phyloP scores from a whole-genome alignment of 2,888 invertebrate genomes.

The Heliconius aoede region DNA sequence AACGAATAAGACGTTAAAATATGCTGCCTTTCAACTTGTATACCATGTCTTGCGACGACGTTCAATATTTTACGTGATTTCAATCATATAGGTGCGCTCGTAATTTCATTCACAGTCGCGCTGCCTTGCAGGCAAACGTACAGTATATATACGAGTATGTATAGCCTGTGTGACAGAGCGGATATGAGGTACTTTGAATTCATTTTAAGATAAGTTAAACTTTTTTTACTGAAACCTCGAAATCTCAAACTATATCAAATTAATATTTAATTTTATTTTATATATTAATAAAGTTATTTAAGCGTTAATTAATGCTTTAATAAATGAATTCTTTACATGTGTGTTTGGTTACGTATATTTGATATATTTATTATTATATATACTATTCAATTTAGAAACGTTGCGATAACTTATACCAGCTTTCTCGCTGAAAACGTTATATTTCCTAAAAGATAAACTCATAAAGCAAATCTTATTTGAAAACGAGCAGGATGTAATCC shows the following conservation, averaged over 20 bases:
- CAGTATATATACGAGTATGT: background rate
- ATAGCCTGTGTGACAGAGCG: background rate
- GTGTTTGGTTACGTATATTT: background rate
- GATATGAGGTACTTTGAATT: constrained; percentile 8
- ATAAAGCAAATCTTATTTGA: constrained; percentile 40
- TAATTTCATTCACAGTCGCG: constrained; percentile 1
- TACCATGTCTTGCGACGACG: background rate
- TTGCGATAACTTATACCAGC: background rate
- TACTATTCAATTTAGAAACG: background rate
- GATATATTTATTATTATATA: background rate
- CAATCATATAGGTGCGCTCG: background rate
- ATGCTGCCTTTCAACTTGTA: background rate
- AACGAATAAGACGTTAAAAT: background rate
- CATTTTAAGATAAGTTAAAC: background rate
- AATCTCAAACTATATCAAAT: too few species aligned
- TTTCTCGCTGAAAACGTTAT: background rate
- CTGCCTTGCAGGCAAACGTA: background rate
- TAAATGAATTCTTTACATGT: too few species aligned
- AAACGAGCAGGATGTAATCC: constrained; percentile 61
- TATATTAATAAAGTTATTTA: too few species aligned
- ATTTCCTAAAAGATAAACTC: constrained; percentile 29
- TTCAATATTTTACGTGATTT: constrained; percentile 2
- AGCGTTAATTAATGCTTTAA: too few species aligned
- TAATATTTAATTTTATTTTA: too few species aligned
- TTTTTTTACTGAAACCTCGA: too few species aligned